These are phyloP conservation scores for Drosophila subobscura DNA, from an alignment of 1,140 invertebrate genomes.

Conservation along the genomic window DNA sequence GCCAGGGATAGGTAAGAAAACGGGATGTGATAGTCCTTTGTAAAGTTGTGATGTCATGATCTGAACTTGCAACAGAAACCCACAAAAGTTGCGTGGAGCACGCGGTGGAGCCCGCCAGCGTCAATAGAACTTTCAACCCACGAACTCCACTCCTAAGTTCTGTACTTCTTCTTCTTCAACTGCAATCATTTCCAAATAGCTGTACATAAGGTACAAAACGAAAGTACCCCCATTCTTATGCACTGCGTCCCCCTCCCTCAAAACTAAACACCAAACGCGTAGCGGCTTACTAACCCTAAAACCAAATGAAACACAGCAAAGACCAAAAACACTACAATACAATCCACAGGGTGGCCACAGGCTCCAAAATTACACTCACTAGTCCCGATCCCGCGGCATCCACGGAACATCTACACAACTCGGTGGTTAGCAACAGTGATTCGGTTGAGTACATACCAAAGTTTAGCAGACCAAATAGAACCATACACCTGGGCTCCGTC, in stretches of 20 bases:
- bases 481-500: conserved; percentile 74
- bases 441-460: conserved; percentile 83
- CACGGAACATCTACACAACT: conserved; percentile 59
- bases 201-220: conserved; percentile 79
- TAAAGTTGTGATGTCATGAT: conserved; percentile 43
- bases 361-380: conserved; percentile 84
- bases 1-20: conserved; percentile 81
- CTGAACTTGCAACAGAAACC: conserved; percentile 75
- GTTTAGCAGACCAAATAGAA: conserved; percentile 63
- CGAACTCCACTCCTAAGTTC: conserved; percentile 42
- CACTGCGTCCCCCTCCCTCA: conserved; percentile 6
- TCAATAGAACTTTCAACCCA: conserved; percentile 67
- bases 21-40: neutral
- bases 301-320: conserved; percentile 11
- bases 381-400: conserved; percentile 83
- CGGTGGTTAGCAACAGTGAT: conserved; percentile 78
- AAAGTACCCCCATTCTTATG: conserved; percentile 21
- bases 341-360: conserved; percentile 73
- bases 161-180: conserved; percentile 46
- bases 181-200: conserved; percentile 55
- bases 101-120: conserved; percentile 71
- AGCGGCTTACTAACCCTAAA: conserved; percentile 58
- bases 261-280: conserved; percentile 28
- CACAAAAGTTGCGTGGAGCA: conserved; percentile 83
- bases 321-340: conserved; percentile 41